Evolutionary conservation across 2,113 vertebrate genomes (phyloP), one percentile per base, ranked within the genome.

Genomic region (Ovibos moschatus): DNA sequence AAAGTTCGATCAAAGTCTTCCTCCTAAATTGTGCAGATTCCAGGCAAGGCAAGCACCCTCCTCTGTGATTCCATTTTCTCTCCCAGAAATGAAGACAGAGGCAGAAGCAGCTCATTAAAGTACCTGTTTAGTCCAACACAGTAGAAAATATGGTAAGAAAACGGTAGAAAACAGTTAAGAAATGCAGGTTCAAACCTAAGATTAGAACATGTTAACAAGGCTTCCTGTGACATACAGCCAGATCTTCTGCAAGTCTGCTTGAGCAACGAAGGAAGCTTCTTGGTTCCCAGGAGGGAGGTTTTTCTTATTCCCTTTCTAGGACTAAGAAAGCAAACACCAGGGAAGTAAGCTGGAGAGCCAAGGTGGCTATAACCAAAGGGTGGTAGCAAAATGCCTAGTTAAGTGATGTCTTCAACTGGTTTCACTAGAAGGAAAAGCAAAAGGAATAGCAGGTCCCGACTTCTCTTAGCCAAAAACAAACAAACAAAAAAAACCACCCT

Each of bases 271-370:
- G 36, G 58, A 43, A 23, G 3, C 47, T 15, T n/a, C 45, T 64
- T n/a, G 47, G 11, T 55, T 27, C 58, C 19, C 87, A 87, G 14
- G 58, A 76, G n/a, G 47, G n/a, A 60, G 1, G 3, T 47, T 45
- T 81, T 53, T 12, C 85, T 78, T 36, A 51, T 89, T 62, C 36
- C 87, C 21, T 43, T 93, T 60, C 92, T 40, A 90, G n/a, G 19
- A 11, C 62, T 30, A n/a, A 87, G 53, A 83, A 53, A 84, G 74
- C 27, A 85, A 76, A 88, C n/a, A 62, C 9, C 55, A 58, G 7
- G 23, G 27, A 83, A 47, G 36, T 17, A 45, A 67, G 17, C n/a
- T 15, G 4, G 43, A 33, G 23, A 64, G 25, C 43, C n/a, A 62
- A 27, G 4, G 14, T 13, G 6, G 36, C 16, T 17, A 23, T 23